Base-by-base conservation (phyloP, 2,113 vertebrate genomes). In the Mastomys coucha region DNA sequence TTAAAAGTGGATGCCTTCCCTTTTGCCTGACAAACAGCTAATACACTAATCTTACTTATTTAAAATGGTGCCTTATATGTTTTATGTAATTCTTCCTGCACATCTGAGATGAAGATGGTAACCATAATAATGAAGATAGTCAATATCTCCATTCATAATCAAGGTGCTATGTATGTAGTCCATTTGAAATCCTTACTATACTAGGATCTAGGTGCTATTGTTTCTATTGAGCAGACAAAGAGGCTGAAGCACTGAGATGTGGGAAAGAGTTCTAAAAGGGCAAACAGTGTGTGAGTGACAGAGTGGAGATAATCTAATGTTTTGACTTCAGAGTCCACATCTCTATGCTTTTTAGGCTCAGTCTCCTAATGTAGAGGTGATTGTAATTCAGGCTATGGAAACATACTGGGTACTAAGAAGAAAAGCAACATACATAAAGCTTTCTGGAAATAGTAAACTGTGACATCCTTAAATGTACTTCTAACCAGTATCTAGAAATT, bases 1-100 rank as follows among this genome's bases (percentile, higher is more conserved):
- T 95, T 95, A 95, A 95, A 93, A 96, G 49, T 91, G 80, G 72
- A 42, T 92, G 85, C 65, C 33, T 96, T 96, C 53, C 67, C 45
- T n/a, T 91, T 90, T 84, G 51, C 49, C 77, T 93, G 94, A 24
- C 60, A 94, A 93, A 51, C 72, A 93, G 51, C 92, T 97, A 91
- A 89, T 89, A 69, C 91, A 36, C 20, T 85, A 76, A 42, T 22
- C 22, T 93, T 22, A 51, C 56, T 80, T 94, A 65, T 69, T 73
- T 93, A 49, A n/a, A 67, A 19, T 20, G 36, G 12, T 45, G 22
- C 60, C 49, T 75, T 67, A 39, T 65, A 77, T 65, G 45, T 85
- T 39, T 88, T 33, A 72, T 39, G 11, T 45, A 91, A 85, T 94
- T 94, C 49, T 93, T 42, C 33, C 7, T 51, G 9, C 10, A 69